Base-by-base conservation (phyloP, 2,888 invertebrate genomes). In the Xestoiulus laeticollis region DNA sequence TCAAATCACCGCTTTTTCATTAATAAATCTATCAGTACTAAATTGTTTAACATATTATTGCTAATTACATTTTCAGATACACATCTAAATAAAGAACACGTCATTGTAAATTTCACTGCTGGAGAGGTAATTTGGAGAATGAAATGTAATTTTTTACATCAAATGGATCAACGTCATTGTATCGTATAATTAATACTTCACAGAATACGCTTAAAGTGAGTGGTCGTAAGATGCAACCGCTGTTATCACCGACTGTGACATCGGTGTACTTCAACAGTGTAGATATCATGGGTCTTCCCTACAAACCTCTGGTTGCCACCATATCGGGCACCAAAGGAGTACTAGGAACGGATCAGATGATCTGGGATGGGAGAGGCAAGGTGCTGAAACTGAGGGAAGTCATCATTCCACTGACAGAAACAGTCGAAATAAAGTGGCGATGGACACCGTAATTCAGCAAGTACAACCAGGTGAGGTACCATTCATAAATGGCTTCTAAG, bases 361-460 rank as follows among this genome's bases (percentile, higher is more conserved):
- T 85, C 22, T 87, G 87, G 87, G 87, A 87, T 33, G 22, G 22
- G 22, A 43, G 59, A 32, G 87, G 87, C 1, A 85, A 85, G 32
- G 86, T 88, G 38, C 26, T 87, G 19, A 22, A 88, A 48, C 33
- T 88, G 10, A 14, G 86, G 32, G 38, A 82, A 22, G 22, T 88
- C 16, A 87, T 88, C 19, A 86, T 88, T 44, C 88, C 88, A 44
- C 48, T 88, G 32, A 87, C 86, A 19, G 88, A 86, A 30, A 88
- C 88, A 33, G 86, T 88, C 2, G 78, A 88, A 86, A 86, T 88
- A 5, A 83, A 87, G n/a, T 88, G 88, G 88, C 86, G 82, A 12
- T 88, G 88, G 88, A 87, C 86, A n/a, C 19, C 19, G 59, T 59
- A 22, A 59, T 22, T 22, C 22, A 59, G 22, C 22, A 59, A 22